A percentile compares a stretch with the other conserved stretches of the same genome.
These are phyloP conservation scores for Steinernema khuongi DNA, from an alignment of 1,140 invertebrate species.

Conservation along the genomic window DNA sequence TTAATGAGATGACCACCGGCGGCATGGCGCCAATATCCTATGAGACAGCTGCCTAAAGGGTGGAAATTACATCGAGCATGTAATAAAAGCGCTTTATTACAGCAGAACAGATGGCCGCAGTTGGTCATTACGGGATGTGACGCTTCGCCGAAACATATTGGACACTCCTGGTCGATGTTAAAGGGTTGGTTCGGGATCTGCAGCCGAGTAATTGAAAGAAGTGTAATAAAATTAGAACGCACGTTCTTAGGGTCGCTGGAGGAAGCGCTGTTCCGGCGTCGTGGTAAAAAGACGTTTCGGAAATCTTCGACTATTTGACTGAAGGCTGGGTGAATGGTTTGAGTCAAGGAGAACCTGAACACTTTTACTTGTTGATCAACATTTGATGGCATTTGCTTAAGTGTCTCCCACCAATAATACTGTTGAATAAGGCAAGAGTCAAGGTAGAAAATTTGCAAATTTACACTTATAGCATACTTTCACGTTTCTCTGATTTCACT, in stretches of 20 bases:
- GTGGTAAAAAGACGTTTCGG: background rate
- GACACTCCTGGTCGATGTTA: background rate
- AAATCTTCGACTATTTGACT: background rate
- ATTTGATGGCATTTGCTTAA: too few relatives aligned
- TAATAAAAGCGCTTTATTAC: background rate
- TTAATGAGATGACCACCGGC: background rate
- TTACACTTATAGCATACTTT: too few relatives aligned
- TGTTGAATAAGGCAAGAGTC: too few relatives aligned
- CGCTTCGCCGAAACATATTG: background rate
- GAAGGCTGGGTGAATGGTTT: background rate
- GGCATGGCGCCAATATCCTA: background rate
- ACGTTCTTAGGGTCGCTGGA: background rate
- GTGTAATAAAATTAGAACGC: background rate
- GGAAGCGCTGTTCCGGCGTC: background rate
- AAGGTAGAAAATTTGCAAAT: too few relatives aligned
- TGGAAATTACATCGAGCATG: background rate
- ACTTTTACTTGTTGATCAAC: too few relatives aligned
- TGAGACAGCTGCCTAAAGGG: background rate
- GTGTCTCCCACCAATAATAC: too few relatives aligned
- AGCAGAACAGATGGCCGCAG: slow-evolving; percentile 3
- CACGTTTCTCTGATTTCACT: too few relatives aligned
- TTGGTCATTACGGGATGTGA: background rate
- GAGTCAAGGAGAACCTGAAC: background rate
- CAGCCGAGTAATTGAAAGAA: background rate
- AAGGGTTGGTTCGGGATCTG: background rate